Evolutionary conservation across 1,140 invertebrate genomes (phyloP).

Genomic region (Musca domestica): DNA sequence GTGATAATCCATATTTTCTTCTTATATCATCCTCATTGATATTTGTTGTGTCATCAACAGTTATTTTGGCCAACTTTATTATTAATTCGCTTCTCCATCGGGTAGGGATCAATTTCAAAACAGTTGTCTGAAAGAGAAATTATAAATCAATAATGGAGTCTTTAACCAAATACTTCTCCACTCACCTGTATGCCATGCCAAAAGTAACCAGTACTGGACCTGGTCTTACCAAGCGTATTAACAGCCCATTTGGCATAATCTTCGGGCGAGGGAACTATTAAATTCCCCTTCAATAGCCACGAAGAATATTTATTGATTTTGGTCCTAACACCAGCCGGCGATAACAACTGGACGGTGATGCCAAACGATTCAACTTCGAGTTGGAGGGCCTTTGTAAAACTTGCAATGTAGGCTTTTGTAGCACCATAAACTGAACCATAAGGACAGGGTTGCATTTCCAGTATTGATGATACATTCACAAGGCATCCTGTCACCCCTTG

Average conservation of each 20-base stretch:
- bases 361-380: slow-evolving; percentile 73
- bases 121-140: slow-evolving; percentile 29
- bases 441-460: slow-evolving; percentile 79
- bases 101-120: slow-evolving; percentile 24
- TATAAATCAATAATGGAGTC: too few relatives aligned
- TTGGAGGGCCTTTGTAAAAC: slow-evolving; percentile 59
- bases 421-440: slow-evolving; percentile 87
- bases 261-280: slow-evolving; percentile 75
- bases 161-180: not conserved
- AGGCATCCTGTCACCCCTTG: slow-evolving; percentile 77
- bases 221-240: slow-evolving; percentile 70
- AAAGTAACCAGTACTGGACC: slow-evolving; percentile 84
- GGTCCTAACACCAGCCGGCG: slow-evolving; percentile 83
- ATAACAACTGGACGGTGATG: slow-evolving; percentile 80
- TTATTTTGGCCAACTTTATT: not conserved
- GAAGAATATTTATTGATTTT: slow-evolving; percentile 85
- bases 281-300: slow-evolving; percentile 67
- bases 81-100: slow-evolving; percentile 25
- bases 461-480: slow-evolving; percentile 83
- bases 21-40: too few relatives aligned
- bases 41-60: not conserved
- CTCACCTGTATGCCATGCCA: slow-evolving; percentile 75
- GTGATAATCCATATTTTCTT: too few relatives aligned
- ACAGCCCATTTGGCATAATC: slow-evolving; percentile 78
- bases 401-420: slow-evolving; percentile 62